Percentiles rank a stretch among this genome's conserved stretches.
phyloP scores from a whole-genome alignment of 2,113 vertebrate species.

The Gymnobelideus leadbeateri region DNA sequence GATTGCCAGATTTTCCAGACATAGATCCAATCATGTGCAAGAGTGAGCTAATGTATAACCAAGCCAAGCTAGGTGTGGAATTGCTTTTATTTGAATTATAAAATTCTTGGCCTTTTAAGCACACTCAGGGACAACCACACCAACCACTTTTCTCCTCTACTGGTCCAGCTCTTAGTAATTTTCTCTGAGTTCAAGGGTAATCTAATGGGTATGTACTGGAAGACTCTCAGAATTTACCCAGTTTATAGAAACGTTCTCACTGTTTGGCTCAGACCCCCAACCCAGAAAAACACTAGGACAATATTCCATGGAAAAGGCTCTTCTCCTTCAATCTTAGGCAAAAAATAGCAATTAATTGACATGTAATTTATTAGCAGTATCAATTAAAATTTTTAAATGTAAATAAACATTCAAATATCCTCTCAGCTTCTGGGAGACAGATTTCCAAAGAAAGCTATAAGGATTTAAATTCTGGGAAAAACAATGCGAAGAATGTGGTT shows the following conservation, averaged over 20 bases:
- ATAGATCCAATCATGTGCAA: conserved; percentile 27
- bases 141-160: neutral
- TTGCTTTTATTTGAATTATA: conserved; percentile 17
- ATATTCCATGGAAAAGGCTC: neutral
- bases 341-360: neutral
- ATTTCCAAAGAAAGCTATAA: neutral
- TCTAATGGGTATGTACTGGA: neutral
- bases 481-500: neutral
- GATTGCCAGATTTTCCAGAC: conserved; percentile 27
- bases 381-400: neutral
- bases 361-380: neutral
- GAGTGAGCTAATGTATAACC: conserved; percentile 13
- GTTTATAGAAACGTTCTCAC: neutral
- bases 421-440: neutral
- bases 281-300: neutral
- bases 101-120: neutral
- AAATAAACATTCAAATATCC: neutral
- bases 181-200: neutral
- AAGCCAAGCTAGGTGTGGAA: neutral
- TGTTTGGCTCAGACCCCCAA: neutral
- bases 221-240: neutral
- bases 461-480: neutral
- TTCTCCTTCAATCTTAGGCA: neutral
- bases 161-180: neutral
- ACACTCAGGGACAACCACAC: neutral